Evolutionary conservation across 2,113 vertebrate species (phyloP).

Genomic region (Charina bottae): DNA sequence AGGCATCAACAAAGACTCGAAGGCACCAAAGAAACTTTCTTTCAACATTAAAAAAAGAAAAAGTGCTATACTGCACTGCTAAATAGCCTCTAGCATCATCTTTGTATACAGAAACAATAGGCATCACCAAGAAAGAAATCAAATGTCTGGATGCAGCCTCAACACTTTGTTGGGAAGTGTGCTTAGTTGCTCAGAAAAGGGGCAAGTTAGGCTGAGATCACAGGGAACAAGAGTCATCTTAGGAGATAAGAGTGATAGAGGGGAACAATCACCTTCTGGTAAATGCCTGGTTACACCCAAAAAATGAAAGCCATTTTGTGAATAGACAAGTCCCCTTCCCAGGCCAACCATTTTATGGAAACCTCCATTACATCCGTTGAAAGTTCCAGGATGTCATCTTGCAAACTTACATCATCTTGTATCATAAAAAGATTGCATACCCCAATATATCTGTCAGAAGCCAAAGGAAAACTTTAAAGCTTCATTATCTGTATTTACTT

Average conservation of each 20-base stretch:
- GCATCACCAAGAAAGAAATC: neutral
- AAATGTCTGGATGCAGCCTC: neutral
- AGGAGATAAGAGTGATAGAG: neutral
- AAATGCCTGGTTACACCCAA: neutral
- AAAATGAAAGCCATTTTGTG: neutral
- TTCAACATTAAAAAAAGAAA: neutral
- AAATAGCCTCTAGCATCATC: neutral
- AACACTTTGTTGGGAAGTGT: neutral
- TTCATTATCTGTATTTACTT: too few relatives aligned
- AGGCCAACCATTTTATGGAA: neutral
- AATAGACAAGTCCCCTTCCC: neutral
- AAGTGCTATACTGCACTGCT: neutral
- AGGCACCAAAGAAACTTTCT: neutral
- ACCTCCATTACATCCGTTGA: neutral
- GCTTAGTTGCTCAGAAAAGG: neutral
- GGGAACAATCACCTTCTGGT: neutral
- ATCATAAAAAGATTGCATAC: neutral
- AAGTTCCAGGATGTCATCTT: neutral
- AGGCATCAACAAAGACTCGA: neutral
- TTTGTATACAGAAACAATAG: neutral
- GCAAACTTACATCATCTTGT: neutral
- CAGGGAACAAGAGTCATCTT: neutral
- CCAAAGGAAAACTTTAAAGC: too few relatives aligned
- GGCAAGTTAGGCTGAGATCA: neutral
- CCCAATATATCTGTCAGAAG: too few relatives aligned